phyloP scores from a whole-genome alignment of 2,113 vertebrate genomes.

The Sphyrna mokarran region DNA sequence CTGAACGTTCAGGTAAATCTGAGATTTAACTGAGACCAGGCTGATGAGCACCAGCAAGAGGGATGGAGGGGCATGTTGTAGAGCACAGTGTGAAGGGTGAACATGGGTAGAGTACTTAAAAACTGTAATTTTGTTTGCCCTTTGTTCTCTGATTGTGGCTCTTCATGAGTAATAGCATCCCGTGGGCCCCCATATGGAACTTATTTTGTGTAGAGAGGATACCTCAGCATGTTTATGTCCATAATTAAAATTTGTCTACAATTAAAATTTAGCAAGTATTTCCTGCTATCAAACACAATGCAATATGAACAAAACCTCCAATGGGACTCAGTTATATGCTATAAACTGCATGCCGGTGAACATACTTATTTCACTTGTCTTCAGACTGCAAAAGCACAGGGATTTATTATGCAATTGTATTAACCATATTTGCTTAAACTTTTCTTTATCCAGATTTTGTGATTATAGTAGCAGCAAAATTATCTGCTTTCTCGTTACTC shows the following conservation, averaged over 20 bases:
- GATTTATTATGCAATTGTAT: background rate
- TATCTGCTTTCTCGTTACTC: too few species aligned
- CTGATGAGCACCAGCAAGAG: too few species aligned
- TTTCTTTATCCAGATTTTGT: background rate
- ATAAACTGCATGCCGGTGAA: background rate
- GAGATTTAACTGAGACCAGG: too few species aligned
- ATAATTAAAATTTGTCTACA: too few species aligned
- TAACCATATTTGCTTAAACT: background rate
- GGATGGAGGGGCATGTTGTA: too few species aligned
- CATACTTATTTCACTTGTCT: background rate
- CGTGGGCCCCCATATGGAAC: background rate
- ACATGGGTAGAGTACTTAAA: too few species aligned
- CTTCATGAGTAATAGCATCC: background rate
- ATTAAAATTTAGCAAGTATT: background rate
- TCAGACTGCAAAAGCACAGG: background rate
- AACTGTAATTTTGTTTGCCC: too few species aligned
- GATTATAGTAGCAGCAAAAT: too few species aligned
- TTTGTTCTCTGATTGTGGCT: background rate
- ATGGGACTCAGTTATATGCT: background rate
- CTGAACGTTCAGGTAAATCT: too few species aligned
- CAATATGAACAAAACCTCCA: background rate
- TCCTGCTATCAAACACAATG: background rate
- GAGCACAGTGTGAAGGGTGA: too few species aligned
- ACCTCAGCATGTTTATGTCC: background rate
- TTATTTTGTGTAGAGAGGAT: background rate